A percentile compares a stretch with the other conserved stretches of the same genome.
phyloP scores from a whole-genome alignment of 2,888 invertebrate genomes.

The Catocala fraxini region DNA sequence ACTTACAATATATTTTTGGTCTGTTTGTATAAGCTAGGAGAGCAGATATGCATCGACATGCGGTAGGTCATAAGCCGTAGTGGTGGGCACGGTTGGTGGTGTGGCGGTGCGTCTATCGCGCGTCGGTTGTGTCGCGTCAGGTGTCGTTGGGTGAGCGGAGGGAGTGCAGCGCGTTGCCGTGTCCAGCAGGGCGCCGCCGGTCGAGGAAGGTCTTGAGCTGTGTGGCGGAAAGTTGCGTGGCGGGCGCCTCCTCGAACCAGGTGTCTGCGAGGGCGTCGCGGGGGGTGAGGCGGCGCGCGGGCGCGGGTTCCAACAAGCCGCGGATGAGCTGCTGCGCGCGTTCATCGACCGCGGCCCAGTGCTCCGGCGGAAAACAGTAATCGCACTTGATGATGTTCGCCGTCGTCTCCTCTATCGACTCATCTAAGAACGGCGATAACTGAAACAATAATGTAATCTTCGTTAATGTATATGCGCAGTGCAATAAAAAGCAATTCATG shows the following conservation, averaged over 20 bases:
- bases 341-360: slow-evolving; percentile 90
- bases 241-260: slow-evolving; percentile 80
- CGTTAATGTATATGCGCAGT: no score
- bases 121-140: slow-evolving; percentile 56
- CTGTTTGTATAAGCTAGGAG: slow-evolving; percentile 2
- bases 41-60: slow-evolving; percentile 33
- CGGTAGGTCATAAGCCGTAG: slow-evolving; percentile 1
- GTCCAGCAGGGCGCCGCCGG: slow-evolving; percentile 79
- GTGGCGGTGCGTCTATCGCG: not conserved
- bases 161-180: slow-evolving; percentile 70
- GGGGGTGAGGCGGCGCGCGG: slow-evolving; percentile 67
- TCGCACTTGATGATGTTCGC: slow-evolving; percentile 94
- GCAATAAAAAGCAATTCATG: no score
- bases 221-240: slow-evolving; percentile 66
- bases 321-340: slow-evolving; percentile 91
- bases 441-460: slow-evolving; percentile 48
- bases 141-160: slow-evolving; percentile 79
- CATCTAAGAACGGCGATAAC: slow-evolving; percentile 95
- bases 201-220: slow-evolving; percentile 82
- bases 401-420: slow-evolving; percentile 94
- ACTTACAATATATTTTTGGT: slow-evolving; percentile 17
- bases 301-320: slow-evolving; percentile 88
- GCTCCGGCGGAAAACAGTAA: slow-evolving; percentile 94
- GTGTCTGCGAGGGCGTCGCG: slow-evolving; percentile 67
- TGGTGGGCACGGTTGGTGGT: no score